Percentiles rank a stretch among this genome's conserved stretches.
Conservation (phyloP, 2,797 vertebrate genomes). For the Danionella dracula region DNA sequence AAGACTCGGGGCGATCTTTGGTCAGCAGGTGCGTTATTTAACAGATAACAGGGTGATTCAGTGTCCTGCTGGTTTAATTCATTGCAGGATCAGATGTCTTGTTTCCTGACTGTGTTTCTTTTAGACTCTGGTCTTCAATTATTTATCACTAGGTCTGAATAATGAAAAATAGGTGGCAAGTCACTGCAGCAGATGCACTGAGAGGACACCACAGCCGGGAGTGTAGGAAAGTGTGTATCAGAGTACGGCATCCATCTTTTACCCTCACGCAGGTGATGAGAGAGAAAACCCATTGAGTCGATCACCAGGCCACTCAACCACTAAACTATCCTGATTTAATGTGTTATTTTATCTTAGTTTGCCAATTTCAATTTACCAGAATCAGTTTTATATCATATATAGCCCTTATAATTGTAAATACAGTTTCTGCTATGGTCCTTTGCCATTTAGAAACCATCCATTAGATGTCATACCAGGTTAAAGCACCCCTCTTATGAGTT, state of each 20-base stretch:
- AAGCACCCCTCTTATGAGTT: conserved; percentile 16
- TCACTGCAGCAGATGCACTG: conserved; percentile 49
- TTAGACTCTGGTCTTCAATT: conserved; percentile 49
- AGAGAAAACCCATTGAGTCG: no score
- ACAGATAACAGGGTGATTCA: background rate
- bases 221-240: background rate
- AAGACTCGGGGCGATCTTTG: background rate
- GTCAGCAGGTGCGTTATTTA: conserved; percentile 5
- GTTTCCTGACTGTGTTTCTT: conserved; percentile 44
- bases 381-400: no score
- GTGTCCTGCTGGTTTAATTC: conserved; percentile 11
- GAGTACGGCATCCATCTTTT: background rate
- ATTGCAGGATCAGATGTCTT: conserved; percentile 48
- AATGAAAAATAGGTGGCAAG: conserved; percentile 40
- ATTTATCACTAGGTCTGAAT: conserved; percentile 52
- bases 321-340: no score
- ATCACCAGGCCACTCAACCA: no score
- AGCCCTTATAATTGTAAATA: no score
- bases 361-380: no score
- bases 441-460: background rate
- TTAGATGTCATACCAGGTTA: background rate
- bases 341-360: no score
- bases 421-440: no score
- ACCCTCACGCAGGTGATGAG: background rate
- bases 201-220: background rate